Conservation (phyloP, 2,888 invertebrate genomes). For the Epinotia brunnichana region DNA sequence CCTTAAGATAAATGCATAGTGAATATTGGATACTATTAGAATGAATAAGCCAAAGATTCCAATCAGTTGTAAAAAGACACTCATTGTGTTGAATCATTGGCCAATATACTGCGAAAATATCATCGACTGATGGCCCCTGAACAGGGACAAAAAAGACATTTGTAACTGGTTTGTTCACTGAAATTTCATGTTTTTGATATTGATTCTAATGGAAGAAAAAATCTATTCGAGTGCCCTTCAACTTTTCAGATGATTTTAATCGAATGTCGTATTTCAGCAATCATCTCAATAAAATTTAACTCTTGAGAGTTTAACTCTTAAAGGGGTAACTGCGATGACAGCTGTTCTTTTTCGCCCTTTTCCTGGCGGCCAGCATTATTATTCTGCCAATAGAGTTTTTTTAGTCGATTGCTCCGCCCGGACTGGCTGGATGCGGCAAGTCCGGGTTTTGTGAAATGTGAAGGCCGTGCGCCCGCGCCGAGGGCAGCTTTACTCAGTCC, state of each 20-base stretch:
- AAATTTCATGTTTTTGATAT: no score
- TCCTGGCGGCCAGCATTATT: constrained; percentile 44
- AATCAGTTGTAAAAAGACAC: not conserved
- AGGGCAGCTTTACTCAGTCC: constrained; percentile 76
- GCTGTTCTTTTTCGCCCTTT: not conserved
- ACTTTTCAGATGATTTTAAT: no score
- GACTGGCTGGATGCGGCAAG: constrained; percentile 75
- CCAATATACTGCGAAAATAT: not conserved
- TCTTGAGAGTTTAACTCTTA: no score
- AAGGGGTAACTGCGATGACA: not conserved
- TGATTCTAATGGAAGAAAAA: no score
- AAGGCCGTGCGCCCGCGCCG: constrained; percentile 70
- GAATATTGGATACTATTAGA: not conserved
- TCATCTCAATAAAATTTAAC: not conserved
- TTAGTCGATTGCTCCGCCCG: constrained; percentile 60
- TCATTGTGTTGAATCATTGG: not conserved
- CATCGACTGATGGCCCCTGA: not conserved
- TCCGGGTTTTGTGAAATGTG: constrained; percentile 83
- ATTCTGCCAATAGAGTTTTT: constrained; percentile 54
- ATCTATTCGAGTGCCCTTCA: no score
- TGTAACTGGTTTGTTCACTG: no score
- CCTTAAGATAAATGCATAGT: not conserved
- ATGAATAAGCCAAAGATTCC: not conserved
- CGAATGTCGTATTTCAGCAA: no score
- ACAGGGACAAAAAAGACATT: no score